phyloP scores from a whole-genome alignment of 2,888 invertebrate genomes.

The Campoplex nolae region DNA sequence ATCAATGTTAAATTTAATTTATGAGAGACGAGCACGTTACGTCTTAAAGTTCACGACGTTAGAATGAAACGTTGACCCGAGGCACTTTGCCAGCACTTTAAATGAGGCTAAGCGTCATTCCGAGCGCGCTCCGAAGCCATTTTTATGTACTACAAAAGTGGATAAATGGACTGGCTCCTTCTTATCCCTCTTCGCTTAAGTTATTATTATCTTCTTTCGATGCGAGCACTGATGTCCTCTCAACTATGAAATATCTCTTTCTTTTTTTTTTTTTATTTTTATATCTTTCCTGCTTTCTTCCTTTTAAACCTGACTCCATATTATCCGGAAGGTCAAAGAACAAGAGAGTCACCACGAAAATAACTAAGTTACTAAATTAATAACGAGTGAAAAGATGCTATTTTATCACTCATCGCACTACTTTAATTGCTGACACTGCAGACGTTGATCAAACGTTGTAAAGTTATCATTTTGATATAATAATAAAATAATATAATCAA shows the following conservation, averaged over 20 bases:
- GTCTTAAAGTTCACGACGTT: slow-evolving; percentile 33
- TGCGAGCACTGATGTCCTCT: not conserved
- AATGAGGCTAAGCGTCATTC: slow-evolving; percentile 5
- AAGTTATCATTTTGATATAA: not conserved
- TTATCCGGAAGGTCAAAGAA: not conserved
- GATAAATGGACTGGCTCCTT: slow-evolving; percentile 36
- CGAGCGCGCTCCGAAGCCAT: slow-evolving; percentile 10
- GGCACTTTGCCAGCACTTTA: slow-evolving; percentile 37
- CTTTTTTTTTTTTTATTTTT: not conserved
- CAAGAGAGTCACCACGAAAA: not conserved
- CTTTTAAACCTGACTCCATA: not conserved
- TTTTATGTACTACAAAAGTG: slow-evolving; percentile 45
- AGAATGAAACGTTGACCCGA: slow-evolving; percentile 15
- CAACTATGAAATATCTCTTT: slow-evolving; percentile 33
- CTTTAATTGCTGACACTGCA: not conserved
- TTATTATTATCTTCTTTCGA: slow-evolving; percentile 46
- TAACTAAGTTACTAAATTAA: not conserved
- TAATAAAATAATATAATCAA: not conserved
- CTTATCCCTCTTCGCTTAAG: slow-evolving; percentile 22
- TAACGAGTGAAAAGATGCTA: not conserved
- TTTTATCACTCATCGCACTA: not conserved
- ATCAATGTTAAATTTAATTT: slow-evolving; percentile 58
- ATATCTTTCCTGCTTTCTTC: not conserved
- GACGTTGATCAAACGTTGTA: not conserved
- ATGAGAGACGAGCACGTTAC: slow-evolving; percentile 37